phyloP scores from a whole-genome alignment of 2,888 invertebrate species.

The Sarcophaga variegata region DNA sequence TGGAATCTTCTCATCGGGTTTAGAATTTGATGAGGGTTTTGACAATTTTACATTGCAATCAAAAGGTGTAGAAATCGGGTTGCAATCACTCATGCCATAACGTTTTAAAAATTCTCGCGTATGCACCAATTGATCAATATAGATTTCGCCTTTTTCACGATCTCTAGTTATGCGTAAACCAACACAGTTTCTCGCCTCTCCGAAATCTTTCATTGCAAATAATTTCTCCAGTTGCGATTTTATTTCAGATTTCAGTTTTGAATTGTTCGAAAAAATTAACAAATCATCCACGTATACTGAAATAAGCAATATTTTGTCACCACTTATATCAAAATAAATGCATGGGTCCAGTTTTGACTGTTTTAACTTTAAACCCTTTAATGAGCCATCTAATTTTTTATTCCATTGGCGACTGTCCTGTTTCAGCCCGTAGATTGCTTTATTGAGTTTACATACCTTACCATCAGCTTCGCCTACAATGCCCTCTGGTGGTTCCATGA shows the following conservation, averaged over 20 bases:
- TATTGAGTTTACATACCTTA: constrained; percentile 18
- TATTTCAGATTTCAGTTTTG: not conserved
- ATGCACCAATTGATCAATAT: constrained; percentile 23
- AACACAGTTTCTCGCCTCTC: not conserved
- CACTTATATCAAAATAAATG: constrained; percentile 40
- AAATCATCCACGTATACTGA: constrained; percentile 57
- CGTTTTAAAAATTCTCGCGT: constrained; percentile 18
- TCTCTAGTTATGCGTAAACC: constrained; percentile 18
- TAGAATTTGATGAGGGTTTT: constrained; percentile 6
- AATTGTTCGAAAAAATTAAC: constrained; percentile 48
- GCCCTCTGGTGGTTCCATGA: constrained; percentile 11
- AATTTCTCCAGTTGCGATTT: not conserved
- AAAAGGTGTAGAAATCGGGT: constrained; percentile 9
- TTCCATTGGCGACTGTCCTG: constrained; percentile 23
- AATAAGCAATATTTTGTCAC: constrained; percentile 39
- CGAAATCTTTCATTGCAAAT: constrained; percentile 23
- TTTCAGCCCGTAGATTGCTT: constrained; percentile 15
- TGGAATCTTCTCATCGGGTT: constrained; percentile 7
- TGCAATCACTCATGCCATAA: not conserved
- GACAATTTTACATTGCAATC: constrained; percentile 12
- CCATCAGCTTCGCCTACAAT: not conserved
- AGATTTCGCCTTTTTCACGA: constrained; percentile 5
- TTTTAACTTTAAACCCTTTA: not conserved
- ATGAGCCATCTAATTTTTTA: not conserved
- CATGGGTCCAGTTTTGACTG: constrained; percentile 29